Evolutionary conservation across 2,113 vertebrate species (phyloP).

Genomic region (Machaerirhynchus nigripectus): DNA sequence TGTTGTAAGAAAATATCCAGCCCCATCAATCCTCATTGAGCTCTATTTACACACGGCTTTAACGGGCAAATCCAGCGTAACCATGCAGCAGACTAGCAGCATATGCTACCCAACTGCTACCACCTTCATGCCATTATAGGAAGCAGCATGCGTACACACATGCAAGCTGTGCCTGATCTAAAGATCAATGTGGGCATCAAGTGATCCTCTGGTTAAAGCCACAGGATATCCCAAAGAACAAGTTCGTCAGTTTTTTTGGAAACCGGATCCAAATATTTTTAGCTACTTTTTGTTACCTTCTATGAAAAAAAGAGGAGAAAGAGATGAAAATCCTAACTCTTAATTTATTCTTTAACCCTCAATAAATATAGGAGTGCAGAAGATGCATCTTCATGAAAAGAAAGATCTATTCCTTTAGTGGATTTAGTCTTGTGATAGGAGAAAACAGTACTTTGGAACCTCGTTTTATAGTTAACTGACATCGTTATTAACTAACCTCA

Average conservation of each 20-base stretch:
- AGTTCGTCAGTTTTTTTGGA: neutral
- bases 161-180: neutral
- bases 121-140: neutral
- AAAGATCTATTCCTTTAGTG: neutral
- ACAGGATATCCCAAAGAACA: neutral
- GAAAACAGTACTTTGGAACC: neutral
- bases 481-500: neutral
- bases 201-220: neutral
- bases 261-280: neutral
- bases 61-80: slow-evolving; percentile 22
- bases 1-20: slow-evolving; percentile 25
- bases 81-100: slow-evolving; percentile 24
- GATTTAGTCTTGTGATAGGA: neutral
- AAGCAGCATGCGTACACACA: neutral
- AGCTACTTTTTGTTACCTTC: neutral
- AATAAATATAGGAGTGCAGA: neutral
- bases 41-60: slow-evolving; percentile 29
- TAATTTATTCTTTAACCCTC: neutral
- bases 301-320: neutral
- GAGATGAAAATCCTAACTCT: neutral
- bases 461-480: neutral
- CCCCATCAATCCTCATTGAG: neutral
- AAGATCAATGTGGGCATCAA: neutral
- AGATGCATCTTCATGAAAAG: neutral
- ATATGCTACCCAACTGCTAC: slow-evolving; percentile 17